Percentiles rank a stretch among this genome's conserved stretches.
Conservation (phyloP, 2,888 invertebrate species). For the Drosophila trichaetosa region DNA sequence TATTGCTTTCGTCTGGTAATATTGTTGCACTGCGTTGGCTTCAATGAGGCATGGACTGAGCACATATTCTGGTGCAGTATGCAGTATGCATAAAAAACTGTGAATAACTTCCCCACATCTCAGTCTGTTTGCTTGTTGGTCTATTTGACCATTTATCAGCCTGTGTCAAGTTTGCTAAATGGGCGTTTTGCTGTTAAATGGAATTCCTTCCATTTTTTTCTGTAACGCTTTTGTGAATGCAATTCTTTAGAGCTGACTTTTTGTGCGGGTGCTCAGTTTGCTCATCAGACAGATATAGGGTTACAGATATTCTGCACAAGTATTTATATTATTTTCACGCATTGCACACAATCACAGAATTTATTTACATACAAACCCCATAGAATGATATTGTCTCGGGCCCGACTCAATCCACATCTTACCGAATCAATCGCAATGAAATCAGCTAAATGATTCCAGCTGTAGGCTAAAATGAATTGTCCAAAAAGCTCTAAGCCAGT, state of each 20-base stretch:
- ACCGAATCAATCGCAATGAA: conserved; percentile 45
- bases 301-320: neutral
- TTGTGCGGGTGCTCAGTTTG: neutral
- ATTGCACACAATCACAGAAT: neutral
- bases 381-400: neutral
- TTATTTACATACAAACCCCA: neutral
- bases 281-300: neutral
- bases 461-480: conserved; percentile 21
- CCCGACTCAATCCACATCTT: neutral
- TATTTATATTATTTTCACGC: neutral
- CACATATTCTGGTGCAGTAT: conserved; percentile 33
- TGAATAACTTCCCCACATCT: conserved; percentile 1
- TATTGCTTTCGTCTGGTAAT: conserved; percentile 59
- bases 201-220: conserved; percentile 34
- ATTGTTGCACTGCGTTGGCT: conserved; percentile 58
- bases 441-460: conserved; percentile 25
- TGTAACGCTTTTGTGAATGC: conserved; percentile 16
- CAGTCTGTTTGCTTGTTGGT: conserved; percentile 9
- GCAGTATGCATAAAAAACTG: conserved; percentile 31
- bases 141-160: conserved; percentile 56
- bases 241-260: conserved; percentile 12
- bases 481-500: conserved; percentile 28
- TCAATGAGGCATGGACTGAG: conserved; percentile 61
- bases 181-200: conserved; percentile 58
- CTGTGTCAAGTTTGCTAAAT: conserved; percentile 61